Evolutionary conservation across 2,113 vertebrate genomes (phyloP).

Genomic region (Sylvicapra grimmia): DNA sequence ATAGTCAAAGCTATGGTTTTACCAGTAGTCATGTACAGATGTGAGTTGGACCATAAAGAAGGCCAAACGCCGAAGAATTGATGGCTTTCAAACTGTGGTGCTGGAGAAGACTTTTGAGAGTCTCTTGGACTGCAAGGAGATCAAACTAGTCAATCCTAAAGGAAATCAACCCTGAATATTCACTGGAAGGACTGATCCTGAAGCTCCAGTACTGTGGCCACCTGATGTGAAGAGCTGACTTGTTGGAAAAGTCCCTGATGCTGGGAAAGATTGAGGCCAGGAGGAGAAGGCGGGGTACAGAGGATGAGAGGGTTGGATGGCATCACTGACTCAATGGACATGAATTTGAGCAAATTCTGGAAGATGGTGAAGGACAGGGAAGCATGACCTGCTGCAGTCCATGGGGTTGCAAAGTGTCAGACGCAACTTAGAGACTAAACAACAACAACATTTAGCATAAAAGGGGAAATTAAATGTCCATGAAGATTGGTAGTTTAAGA

Average conservation of each 20-base stretch:
- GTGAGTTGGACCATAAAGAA: background rate
- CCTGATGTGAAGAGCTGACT: background rate
- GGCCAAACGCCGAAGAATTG: accelerated
- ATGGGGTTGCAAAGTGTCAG: background rate
- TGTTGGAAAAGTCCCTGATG: background rate
- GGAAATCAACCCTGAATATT: background rate
- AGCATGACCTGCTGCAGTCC: background rate
- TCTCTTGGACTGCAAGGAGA: background rate
- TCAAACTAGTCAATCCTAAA: background rate
- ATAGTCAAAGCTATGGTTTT: background rate
- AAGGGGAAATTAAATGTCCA: background rate
- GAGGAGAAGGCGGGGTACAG: background rate
- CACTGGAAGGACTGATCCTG: background rate
- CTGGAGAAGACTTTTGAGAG: background rate
- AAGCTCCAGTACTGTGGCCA: background rate
- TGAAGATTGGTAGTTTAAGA: background rate
- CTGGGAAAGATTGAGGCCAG: background rate
- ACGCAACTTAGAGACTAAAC: background rate
- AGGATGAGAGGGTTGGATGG: background rate
- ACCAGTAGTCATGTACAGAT: background rate
- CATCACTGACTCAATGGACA: background rate
- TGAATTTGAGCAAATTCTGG: background rate
- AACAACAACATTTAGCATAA: background rate
- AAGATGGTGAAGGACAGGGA: background rate
- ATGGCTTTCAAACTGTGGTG: background rate